Percentiles rank a stretch among this genome's conserved stretches.
phyloP scores from a whole-genome alignment of 2,113 vertebrate species.

The Leptocoma aspasia region DNA sequence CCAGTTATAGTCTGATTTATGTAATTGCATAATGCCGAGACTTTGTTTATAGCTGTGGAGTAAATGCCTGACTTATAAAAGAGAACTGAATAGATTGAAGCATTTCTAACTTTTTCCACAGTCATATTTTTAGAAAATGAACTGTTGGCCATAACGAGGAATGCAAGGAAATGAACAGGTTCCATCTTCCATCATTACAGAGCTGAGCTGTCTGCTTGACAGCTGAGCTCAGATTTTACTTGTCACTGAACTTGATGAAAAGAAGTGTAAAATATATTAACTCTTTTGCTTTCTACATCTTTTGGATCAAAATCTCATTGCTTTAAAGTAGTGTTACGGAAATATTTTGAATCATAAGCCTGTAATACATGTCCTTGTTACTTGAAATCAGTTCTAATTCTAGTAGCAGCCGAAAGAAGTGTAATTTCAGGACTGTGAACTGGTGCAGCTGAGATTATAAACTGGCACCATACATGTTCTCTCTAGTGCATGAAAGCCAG shows the following conservation, averaged over 20 bases:
- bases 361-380: not conserved
- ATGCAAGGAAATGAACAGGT: constrained; percentile 6
- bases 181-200: not conserved
- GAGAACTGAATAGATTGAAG: not conserved
- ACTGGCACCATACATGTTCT: not conserved
- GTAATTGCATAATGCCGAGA: not conserved
- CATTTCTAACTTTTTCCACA: constrained; percentile 17
- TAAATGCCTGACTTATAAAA: constrained; percentile 26
- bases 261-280: not conserved
- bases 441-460: not conserved
- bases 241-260: not conserved
- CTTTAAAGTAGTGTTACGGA: not conserved
- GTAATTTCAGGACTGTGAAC: not conserved
- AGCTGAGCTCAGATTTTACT: not conserved
- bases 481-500: not conserved
- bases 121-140: constrained; percentile 15
- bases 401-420: not conserved
- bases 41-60: not conserved
- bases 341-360: not conserved
- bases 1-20: not conserved
- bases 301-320: not conserved
- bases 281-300: not conserved
- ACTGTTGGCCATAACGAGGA: not conserved
- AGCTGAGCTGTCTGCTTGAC: not conserved
- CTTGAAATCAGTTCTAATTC: not conserved